Conservation (phyloP, 2,888 invertebrate genomes). For the Tenodera sinensis region DNA sequence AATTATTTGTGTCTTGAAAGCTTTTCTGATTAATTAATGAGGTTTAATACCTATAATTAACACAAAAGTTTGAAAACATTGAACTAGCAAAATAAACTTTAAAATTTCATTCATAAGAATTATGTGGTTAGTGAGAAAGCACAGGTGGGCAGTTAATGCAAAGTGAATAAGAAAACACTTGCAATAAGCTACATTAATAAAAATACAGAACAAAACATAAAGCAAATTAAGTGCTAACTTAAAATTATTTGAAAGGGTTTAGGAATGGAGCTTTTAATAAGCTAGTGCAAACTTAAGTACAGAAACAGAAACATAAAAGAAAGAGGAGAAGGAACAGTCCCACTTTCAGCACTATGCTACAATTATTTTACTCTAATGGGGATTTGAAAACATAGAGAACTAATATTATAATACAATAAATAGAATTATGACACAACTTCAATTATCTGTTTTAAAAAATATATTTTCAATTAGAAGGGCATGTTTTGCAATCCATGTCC, state of each 20-base stretch:
- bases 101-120: not conserved
- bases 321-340: not conserved
- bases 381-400: too few relatives aligned
- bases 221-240: not conserved
- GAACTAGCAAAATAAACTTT: not conserved
- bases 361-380: too few relatives aligned
- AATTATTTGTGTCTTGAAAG: not conserved
- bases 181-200: not conserved
- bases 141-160: not conserved
- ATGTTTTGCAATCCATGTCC: too few relatives aligned
- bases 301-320: not conserved
- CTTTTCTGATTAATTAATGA: not conserved
- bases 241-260: not conserved
- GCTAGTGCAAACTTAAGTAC: not conserved
- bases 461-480: too few relatives aligned
- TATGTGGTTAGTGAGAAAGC: not conserved
- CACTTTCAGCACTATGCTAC: not conserved
- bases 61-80: not conserved
- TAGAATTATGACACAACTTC: too few relatives aligned
- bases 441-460: too few relatives aligned
- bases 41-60: not conserved
- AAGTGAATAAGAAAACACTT: not conserved
- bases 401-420: too few relatives aligned
- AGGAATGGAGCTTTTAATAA: not conserved
- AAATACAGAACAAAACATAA: not conserved